Evolutionary conservation across 2,888 invertebrate species (phyloP), one percentile per base, ranked within the genome.

Genomic region (Stenolophus ochropezus): DNA sequence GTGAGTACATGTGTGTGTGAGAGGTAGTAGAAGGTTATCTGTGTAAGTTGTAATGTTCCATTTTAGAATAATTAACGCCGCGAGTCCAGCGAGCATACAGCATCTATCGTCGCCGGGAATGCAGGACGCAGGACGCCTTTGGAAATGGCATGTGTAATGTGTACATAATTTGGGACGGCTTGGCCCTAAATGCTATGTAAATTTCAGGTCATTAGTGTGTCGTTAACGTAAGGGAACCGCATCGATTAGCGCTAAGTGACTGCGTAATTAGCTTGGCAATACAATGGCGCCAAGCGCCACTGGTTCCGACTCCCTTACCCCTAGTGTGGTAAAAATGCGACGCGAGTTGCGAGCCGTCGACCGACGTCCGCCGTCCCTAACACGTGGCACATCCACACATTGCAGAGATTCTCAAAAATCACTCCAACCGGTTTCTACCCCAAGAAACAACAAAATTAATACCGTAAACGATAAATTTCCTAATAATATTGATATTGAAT

Each of bases 181-280:
- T 53, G 74, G 75, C 75, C 75, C 75, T 81, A 81, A 81, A 84
- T 83, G 87, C 88, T 89, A 89, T 89, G 89, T 88, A 89, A 89
- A 89, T 89, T 88, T 86, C 84, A 86, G 88, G 89, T 89, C 89
- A 89, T 89, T 89, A 89, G 89, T 89, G 89, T 89, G 89, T 89
- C 89, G 89, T 89, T 87, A 89, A 89, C 89, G 89, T 89, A 89
- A 89, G 89, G 89, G 89, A 88, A 89, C 89, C 89, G 88, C 89
- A 89, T 89, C 89, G 89, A 89, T 89, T 89, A 89, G 89, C 89
- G 89, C 89, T 89, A 89, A 89, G 89, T 89, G 89, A 89, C 89
- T 89, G 88, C 88, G 89, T 89, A 89, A 89, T 89, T 89, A 89
- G 89, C 89, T 89, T 88, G 89, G 88, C 88, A 89, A 74, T 80